Evolutionary conservation across 2,113 vertebrate species (phyloP), one percentile per base, ranked within the genome.

Genomic region (Pipra filicauda): DNA sequence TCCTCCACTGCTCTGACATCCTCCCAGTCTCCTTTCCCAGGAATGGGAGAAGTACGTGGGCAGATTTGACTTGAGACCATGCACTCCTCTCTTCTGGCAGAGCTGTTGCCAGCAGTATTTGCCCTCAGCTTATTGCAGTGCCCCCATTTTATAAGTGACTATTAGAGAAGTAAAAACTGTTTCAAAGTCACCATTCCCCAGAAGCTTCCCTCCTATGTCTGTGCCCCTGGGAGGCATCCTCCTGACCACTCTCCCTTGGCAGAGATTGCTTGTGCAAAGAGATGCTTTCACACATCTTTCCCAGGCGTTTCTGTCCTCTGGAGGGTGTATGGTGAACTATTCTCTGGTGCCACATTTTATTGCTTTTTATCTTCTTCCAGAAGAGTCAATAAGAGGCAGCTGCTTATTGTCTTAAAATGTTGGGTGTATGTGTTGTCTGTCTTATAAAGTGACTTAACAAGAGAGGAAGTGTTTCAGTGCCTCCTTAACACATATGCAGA

Each of bases 1-100:
- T 65, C 5, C 59, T 76, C 33, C 44, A 9, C 16, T 6, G 0
- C 6, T 59, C 33, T 2, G 1, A 27, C 1, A 0, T 58, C 39
- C 6, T 15, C 9, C 11, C 5, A 4, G 11, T 12, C 3, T 15
- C 21, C 24, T 69, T 79, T 6, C 11, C 24, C 2, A 6, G 48
- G 31, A 69, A 48, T 8, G 54, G 39, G 30, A 64, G 61, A 11
- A 57, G 39, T 33, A 61, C 3, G 5, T 21, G 23, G 43, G 6
- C 2, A 0, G 39, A 3, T 44, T 43, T 69, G 27, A 33, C 19
- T 79, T 48, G 33, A 82, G 43, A 69, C 19, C 35, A 33, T 15
- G 5, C 11, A 2, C 28, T 62, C 31, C n/a, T 65, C 23, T 87
- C 46, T 70, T 80, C 26, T 28, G 35, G 44, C 18, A 39, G 61